phyloP scores from a whole-genome alignment of 2,888 invertebrate genomes.

The Drosophila siamana region DNA sequence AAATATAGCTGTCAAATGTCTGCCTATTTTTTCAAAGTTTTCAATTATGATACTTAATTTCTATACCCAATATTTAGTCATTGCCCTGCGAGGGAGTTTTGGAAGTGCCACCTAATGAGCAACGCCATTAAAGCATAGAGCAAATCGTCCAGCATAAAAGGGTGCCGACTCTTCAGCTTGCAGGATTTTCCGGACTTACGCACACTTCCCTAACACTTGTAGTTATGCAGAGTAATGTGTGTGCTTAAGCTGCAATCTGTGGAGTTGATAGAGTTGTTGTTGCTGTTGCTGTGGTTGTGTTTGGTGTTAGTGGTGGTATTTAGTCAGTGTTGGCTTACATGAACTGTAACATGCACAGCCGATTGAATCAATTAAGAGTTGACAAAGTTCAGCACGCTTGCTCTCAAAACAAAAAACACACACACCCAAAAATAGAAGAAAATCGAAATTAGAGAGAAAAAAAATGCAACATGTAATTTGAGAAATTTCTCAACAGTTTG shows the following conservation, averaged over 20 bases:
- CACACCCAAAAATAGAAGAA: too few relatives aligned
- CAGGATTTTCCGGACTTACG: background rate
- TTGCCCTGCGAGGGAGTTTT: background rate
- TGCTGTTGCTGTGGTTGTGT: conserved; percentile 21
- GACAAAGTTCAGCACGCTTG: conserved; percentile 42
- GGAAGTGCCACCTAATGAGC: conserved; percentile 62
- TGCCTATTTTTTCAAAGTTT: too few relatives aligned
- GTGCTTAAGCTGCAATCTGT: conserved; percentile 1
- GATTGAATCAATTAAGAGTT: conserved; percentile 75
- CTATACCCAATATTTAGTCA: background rate
- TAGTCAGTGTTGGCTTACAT: conserved; percentile 43
- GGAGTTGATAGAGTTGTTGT: conserved; percentile 31
- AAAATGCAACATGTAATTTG: conserved; percentile 7
- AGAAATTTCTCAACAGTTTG: conserved; percentile 32
- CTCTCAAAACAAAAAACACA: background rate
- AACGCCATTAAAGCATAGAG: conserved; percentile 62
- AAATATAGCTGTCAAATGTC: too few relatives aligned
- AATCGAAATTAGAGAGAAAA: too few relatives aligned
- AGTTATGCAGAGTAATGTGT: background rate
- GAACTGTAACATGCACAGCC: conserved; percentile 54
- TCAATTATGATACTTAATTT: too few relatives aligned
- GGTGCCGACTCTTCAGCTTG: conserved; percentile 4
- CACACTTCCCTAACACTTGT: background rate
- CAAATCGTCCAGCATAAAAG: conserved; percentile 60
- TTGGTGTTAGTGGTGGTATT: conserved; percentile 23